Base-by-base conservation (phyloP, 2,888 invertebrate genomes). In the Therioaphis trifolii region DNA sequence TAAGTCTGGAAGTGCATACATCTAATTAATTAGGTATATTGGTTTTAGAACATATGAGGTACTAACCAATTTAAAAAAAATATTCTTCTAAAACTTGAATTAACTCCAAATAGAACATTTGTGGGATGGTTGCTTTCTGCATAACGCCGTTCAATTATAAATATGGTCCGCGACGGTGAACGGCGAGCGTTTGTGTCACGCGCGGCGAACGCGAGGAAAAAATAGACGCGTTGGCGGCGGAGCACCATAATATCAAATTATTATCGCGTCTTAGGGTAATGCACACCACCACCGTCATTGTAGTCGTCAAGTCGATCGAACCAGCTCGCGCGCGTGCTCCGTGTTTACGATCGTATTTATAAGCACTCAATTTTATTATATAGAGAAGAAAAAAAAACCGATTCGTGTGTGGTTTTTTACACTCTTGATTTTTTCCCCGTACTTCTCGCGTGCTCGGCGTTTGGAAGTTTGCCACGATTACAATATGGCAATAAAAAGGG, bases 401-500 rank as follows among this genome's bases (percentile, higher is more conserved):
- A 76, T 46, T 77, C 77, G 77, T 52, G 68, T 78, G 66, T 29
- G 66, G 66, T 52, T 78, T 52, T n/a, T 78, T 66, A 68, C 35
- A 49, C 21, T 68, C 15, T 68, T 7, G 7, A 24, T 40, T 63
- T n/a, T 12, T 78, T 68, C 52, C 27, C 2, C 40, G 29, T 55
- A n/a, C 63, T 46, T 63, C 12, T 29, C 49, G 77, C 40, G 35
- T 9, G 21, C 55, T 18, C 40, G 24, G 21, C 77, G 35, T 79
- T 79, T 79, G 78, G 78, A 79, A 27, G 24, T 55, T 40, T 79
- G 78, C 78, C 78, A 79, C 55, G 55, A 69, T 12, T 52, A 40
- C 52, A 43, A 58, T 35, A 18, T 35, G 15, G 77, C 21, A 77
- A 77, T 61, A 63, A 61, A 75, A 58, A 29, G 35, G 35, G 43